These are phyloP conservation scores for Ormyrus rosae DNA, from an alignment of 2,888 invertebrate species.

Conservation along the genomic window DNA sequence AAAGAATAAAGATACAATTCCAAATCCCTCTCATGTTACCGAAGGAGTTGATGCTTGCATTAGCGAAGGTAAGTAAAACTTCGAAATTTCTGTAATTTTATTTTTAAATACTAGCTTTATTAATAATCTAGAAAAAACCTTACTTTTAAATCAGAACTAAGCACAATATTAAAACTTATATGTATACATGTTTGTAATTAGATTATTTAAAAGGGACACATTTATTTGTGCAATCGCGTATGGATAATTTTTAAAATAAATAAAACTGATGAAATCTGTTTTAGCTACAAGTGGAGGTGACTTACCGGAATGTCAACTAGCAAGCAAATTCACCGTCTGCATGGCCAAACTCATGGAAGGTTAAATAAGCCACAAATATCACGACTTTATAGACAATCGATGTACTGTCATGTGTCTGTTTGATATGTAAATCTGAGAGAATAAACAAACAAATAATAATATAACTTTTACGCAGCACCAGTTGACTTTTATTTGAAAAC, in stretches of 20 bases:
- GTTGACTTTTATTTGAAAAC: conserved; percentile 15
- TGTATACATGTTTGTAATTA: no score
- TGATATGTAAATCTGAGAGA: conserved; percentile 10
- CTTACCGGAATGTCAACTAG: conserved; percentile 26
- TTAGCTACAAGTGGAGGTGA: conserved; percentile 27
- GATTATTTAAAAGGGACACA: no score
- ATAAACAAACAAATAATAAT: conserved; percentile 12
- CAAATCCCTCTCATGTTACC: no score
- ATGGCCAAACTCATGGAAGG: not conserved
- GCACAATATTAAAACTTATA: no score
- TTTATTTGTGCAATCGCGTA: no score
- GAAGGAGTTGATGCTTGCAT: not conserved
- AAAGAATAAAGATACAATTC: conserved; percentile 5
- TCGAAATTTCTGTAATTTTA: no score
- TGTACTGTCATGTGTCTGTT: conserved; percentile 10
- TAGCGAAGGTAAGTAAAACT: conserved; percentile 19
- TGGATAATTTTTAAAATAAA: no score
- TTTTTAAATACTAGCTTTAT: no score
- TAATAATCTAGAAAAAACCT: no score
- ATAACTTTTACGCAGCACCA: not conserved
- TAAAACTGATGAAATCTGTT: no score
- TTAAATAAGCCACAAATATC: not conserved
- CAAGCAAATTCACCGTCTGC: conserved; percentile 20
- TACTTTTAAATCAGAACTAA: no score
- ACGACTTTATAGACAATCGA: not conserved